Conservation (phyloP, 2,797 vertebrate genomes). For the Urophycis tenuis region DNA sequence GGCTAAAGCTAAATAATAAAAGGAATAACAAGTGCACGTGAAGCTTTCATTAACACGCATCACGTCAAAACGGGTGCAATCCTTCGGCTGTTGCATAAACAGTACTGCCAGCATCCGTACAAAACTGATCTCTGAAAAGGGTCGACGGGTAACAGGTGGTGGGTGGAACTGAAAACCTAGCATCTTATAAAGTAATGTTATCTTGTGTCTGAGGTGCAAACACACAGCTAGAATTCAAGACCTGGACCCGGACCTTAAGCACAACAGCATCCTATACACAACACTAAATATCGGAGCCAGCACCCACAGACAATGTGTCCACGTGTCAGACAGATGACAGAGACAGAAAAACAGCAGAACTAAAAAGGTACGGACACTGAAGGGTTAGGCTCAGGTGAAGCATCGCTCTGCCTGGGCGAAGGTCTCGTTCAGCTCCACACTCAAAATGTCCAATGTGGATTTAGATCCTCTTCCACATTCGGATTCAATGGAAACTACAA, state of each 20-base stretch:
- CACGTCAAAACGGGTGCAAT: background rate
- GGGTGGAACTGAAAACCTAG: background rate
- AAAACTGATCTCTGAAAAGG: no score
- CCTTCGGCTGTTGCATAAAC: background rate
- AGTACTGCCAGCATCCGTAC: background rate
- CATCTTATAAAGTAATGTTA: background rate
- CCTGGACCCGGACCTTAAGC: background rate
- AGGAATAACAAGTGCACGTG: background rate
- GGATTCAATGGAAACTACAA: background rate
- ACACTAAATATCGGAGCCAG: background rate
- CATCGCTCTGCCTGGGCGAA: background rate
- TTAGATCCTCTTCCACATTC: background rate
- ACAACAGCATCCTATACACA: background rate
- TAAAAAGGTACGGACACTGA: background rate
- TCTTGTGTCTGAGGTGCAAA: background rate
- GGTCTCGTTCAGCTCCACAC: background rate
- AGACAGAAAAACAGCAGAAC: background rate
- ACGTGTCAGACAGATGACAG: background rate
- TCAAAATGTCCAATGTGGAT: conserved; percentile 10
- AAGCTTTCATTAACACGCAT: background rate
- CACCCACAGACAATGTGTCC: background rate
- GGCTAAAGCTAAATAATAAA: background rate
- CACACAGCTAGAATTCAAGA: background rate
- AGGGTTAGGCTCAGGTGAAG: no score
- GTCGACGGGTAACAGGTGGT: background rate